Conservation (phyloP, 2,797 vertebrate species). For the Epinephelus awoara region DNA sequence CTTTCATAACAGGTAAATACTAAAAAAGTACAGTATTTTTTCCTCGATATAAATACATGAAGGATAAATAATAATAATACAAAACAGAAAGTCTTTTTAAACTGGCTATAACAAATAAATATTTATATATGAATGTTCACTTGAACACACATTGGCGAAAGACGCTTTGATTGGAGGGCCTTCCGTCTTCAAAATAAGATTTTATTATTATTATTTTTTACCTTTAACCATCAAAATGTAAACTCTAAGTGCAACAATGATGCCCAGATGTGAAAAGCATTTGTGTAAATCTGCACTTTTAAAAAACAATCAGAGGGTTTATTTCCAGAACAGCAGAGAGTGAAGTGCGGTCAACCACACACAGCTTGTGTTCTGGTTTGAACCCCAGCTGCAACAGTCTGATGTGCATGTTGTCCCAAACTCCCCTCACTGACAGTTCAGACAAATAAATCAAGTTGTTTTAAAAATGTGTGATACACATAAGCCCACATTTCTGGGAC, state of each 20-base stretch:
- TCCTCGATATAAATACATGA: conserved; percentile 97
- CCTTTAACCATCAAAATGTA: conserved; percentile 97
- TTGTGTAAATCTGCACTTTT: conserved; percentile 84
- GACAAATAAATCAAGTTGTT: conserved; percentile 50
- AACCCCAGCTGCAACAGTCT: neutral
- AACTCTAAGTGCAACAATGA: conserved; percentile 99
- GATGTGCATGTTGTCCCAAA: neutral
- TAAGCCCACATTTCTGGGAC: conserved; percentile 88
- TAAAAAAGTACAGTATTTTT: conserved; percentile 96
- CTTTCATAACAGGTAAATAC: conserved; percentile 94
- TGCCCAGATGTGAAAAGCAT: conserved; percentile 88
- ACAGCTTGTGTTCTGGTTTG: neutral
- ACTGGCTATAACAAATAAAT: conserved; percentile 99
- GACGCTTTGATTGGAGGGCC: conserved; percentile 89
- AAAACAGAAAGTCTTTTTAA: conserved; percentile 94
- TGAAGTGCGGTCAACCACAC: neutral
- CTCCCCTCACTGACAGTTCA: conserved; percentile 22
- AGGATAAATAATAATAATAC: conserved; percentile 96
- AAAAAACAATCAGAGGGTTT: conserved; percentile 41
- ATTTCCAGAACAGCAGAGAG: conserved; percentile 40
- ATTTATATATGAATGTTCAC: conserved; percentile 99
- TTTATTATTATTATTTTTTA: conserved; percentile 83
- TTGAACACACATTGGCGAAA: conserved; percentile 95
- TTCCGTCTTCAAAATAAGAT: conserved; percentile 91
- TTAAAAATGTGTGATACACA: conserved; percentile 61